Conservation (phyloP, 2,113 vertebrate species). For the Colossoma macropomum region DNA sequence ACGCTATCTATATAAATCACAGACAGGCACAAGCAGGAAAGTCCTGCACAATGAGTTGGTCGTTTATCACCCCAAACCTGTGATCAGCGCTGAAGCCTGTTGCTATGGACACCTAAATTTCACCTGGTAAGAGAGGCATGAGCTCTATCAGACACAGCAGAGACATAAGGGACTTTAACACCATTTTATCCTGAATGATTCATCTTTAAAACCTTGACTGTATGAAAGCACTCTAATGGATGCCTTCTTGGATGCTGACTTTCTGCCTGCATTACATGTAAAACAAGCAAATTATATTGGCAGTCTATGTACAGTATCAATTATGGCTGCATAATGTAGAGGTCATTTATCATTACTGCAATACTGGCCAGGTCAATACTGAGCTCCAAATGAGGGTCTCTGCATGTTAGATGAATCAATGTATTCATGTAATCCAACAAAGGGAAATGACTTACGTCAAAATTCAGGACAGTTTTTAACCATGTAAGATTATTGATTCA, state of each 20-base stretch:
- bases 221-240: neutral
- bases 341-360: neutral
- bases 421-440: no score
- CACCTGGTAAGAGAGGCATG: constrained; percentile 31
- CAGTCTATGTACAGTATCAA: neutral
- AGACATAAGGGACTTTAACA: constrained; percentile 7
- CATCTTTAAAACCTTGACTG: neutral
- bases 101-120: constrained; percentile 66
- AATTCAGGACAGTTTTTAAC: no score
- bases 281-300: neutral
- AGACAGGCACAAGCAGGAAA: constrained; percentile 8
- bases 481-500: neutral
- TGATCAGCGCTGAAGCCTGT: constrained; percentile 54
- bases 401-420: no score
- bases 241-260: neutral
- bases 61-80: constrained; percentile 57
- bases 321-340: neutral
- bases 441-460: no score
- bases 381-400: no score
- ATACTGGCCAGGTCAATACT: neutral
- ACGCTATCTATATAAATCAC: constrained; percentile 2
- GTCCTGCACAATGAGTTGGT: constrained; percentile 20
- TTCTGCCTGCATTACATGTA: neutral
- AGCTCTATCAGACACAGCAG: constrained; percentile 7
- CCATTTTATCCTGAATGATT: constrained; percentile 1